Evolutionary conservation across 2,113 vertebrate species (phyloP), one percentile per base, ranked within the genome.

Genomic region (Oostethus manadensis): DNA sequence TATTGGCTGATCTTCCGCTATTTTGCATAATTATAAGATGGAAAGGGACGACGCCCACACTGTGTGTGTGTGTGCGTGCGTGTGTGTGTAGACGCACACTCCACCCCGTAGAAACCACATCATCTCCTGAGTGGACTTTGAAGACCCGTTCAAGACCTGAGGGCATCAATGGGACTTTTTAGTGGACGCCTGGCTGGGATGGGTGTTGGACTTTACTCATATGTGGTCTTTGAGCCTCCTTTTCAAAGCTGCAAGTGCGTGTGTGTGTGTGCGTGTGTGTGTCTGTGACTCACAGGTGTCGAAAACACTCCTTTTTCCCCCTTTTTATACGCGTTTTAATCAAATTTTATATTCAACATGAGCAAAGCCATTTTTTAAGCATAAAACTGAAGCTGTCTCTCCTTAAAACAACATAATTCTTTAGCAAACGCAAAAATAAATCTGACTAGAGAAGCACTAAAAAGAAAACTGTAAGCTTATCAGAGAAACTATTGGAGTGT

Each of bases 181-280:
- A 85, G 69, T 66, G 64, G 74, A 71, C 65, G 65, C 80, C 78
- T 85, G 77, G 84, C 71, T 82, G 83, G 77, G 83, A 79, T 50
- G 59, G 81, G 77, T 81, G 83, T 78, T 83, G 29, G 29, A 33
- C 29, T 43, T 47, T 55, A 53, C 78, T 85, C 90, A 84, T 67
- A 82, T 88, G 88, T 83, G 87, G 86, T 86, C 82, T 62, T 65
- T 83, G 82, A 85, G 73, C 79, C 69, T 71, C 38, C n/a, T 64
- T 81, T 84, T 62, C 16, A 22, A 33, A 57, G 73, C 85, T 82
- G 51, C 77, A 80, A 86, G 85, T 76, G 73, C 85, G 74, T 76
- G 79, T 66, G 65, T 17, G 26, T 70, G 56, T 33, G 46, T 74
- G 74, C 79, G 58, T 67, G 67, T 29, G 49, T 62, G 73, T 71